Base-by-base conservation (phyloP, 2,888 invertebrate species). In the Watsonalla cultraria region DNA sequence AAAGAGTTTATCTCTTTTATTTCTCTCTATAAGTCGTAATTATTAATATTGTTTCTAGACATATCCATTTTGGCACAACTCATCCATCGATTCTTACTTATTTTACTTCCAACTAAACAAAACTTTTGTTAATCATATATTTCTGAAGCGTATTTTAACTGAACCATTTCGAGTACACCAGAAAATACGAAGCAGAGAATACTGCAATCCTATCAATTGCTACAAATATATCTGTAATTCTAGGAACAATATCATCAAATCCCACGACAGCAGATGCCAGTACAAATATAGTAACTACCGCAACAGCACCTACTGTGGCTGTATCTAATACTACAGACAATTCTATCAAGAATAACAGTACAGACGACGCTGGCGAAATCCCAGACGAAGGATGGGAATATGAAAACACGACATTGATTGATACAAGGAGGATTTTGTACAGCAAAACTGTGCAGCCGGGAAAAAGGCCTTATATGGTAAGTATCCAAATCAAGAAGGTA, bases 391-490 rank as follows among this genome's bases (percentile, higher is more conserved):
- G 78, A 0, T 87, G 90, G 90, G 82, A 80, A 45, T 87, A 62
- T 49, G 88, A 89, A 60, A 89, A 90, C 34, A 80, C 64, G 0
- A 83, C 82, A 0, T 14, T 58, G 5, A 78, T 88, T 8, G 89
- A 90, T 46, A 75, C 83, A 0, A 82, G 90, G 59, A 78, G 90
- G 59, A 87, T 90, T 45, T 59, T 90, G 33, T 85, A 84, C 55
- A 85, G 89, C 56, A 88, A 82, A 60, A 74, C 55, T 51, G 82
- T 84, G 0, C 54, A 52, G 11, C 63, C 66, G 42, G 87, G 84
- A 2, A 83, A 77, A 53, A 70, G 89, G 45, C 86, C 89, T 8
- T 90, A 90, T 33, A 90, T 90, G 90, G 90, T 89, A 74, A 42
- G 42, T 11, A 11, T 11, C 6, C 9, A 42, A 4, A 42, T 11